Evolutionary conservation across 92 coral and sea anemone species (phyloP).

Genomic region (Epizoanthus illoricatus): DNA sequence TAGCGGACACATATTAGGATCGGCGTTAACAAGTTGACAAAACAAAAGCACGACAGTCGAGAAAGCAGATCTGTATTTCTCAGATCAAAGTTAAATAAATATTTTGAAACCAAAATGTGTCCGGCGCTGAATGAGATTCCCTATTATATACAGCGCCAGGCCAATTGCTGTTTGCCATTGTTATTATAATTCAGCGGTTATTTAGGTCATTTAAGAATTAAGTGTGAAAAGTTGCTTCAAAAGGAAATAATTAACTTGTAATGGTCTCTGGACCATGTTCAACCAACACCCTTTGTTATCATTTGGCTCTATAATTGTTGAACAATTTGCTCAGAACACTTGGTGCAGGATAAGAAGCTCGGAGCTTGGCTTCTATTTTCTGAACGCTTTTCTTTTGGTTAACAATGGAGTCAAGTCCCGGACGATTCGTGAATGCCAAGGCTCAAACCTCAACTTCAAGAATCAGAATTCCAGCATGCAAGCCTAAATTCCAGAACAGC

Average conservation of each 20-base stretch:
- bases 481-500: constrained; percentile 28
- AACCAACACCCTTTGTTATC: constrained; percentile 16
- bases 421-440: constrained; percentile 9
- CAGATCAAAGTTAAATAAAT: too few relatives aligned
- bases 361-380: neutral
- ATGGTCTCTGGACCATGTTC: neutral
- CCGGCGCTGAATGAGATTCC: too few relatives aligned
- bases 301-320: constrained; percentile 15
- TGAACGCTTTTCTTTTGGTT: neutral
- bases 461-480: constrained; percentile 28
- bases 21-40: neutral
- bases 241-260: constrained; percentile 23
- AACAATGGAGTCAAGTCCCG: constrained; percentile 25
- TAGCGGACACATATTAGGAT: constrained; percentile 2
- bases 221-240: constrained; percentile 28
- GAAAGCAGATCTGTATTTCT: too few relatives aligned
- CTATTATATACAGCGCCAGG: neutral
- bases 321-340: constrained; percentile 9
- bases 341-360: neutral
- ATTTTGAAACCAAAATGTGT: too few relatives aligned
- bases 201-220: constrained; percentile 10
- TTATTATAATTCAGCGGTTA: constrained; percentile 9
- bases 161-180: neutral
- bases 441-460: constrained; percentile 15
- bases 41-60: too few relatives aligned